Percentiles rank a stretch among this genome's conserved stretches.
Conservation (phyloP, 2,888 invertebrate species). For the Sthenelais limicola region DNA sequence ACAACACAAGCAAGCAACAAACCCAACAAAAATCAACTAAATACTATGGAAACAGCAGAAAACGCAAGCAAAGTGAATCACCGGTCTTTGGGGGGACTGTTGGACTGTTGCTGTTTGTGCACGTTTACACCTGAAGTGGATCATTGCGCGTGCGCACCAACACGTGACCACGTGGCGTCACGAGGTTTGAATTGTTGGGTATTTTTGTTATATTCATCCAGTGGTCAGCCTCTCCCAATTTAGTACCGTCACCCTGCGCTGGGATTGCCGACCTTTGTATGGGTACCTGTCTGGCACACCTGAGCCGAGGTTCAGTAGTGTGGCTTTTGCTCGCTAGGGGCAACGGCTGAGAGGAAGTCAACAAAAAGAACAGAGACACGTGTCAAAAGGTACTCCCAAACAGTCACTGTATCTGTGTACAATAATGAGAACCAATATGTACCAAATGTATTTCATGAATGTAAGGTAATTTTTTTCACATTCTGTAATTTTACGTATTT, state of each 20-base stretch:
- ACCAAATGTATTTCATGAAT: not conserved
- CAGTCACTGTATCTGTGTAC: not conserved
- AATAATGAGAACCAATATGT: not conserved
- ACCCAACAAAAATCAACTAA: slow-evolving; percentile 40
- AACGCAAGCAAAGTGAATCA: slow-evolving; percentile 35
- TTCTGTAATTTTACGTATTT: no score
- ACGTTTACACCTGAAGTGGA: slow-evolving; percentile 26
- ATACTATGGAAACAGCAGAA: slow-evolving; percentile 38
- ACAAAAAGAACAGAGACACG: slow-evolving; percentile 36
- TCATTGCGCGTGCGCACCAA: slow-evolving; percentile 28
- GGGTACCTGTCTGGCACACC: not conserved
- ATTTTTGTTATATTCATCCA: slow-evolving; percentile 5
- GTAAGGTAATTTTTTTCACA: no score
- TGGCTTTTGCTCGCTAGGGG: slow-evolving; percentile 19
- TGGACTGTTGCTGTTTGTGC: slow-evolving; percentile 6
- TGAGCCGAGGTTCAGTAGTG: slow-evolving; percentile 3
- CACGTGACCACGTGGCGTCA: slow-evolving; percentile 20
- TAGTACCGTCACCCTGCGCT: no score
- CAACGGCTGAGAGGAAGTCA: slow-evolving; percentile 26
- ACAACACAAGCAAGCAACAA: slow-evolving; percentile 38
- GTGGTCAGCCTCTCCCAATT: no score
- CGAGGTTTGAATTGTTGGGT: slow-evolving; percentile 22
- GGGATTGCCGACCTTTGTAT: no score
- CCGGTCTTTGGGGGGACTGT: not conserved
- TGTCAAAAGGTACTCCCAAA: not conserved